Conservation (phyloP, 2,797 vertebrate genomes). For the Hydrophis major region DNA sequence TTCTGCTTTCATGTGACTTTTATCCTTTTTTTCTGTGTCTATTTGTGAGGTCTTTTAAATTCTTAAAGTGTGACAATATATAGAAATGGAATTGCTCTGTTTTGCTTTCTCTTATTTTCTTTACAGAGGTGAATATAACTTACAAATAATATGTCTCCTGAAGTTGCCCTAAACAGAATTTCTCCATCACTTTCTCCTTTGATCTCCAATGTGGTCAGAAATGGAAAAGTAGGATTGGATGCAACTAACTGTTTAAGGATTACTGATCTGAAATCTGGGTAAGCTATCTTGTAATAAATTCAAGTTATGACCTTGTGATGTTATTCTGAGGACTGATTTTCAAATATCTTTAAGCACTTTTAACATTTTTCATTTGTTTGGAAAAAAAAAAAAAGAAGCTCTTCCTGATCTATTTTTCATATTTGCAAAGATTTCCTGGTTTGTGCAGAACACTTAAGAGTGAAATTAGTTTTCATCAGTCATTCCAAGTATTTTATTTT, state of each 20-base stretch:
- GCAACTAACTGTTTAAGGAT: conserved; percentile 93
- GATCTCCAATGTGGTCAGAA: conserved; percentile 90
- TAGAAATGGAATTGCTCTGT: background rate
- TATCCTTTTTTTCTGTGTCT: background rate
- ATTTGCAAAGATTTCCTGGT: conserved; percentile 23
- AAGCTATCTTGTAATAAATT: conserved; percentile 57
- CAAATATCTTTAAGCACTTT: background rate
- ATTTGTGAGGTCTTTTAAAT: background rate
- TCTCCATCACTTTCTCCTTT: conserved; percentile 88
- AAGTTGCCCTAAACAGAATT: conserved; percentile 92
- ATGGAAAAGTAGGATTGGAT: conserved; percentile 93
- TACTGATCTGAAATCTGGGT: conserved; percentile 97
- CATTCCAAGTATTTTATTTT: conserved; percentile 36
- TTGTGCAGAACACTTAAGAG: conserved; percentile 39
- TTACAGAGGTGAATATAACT: conserved; percentile 53
- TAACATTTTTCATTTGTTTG: conserved; percentile 14
- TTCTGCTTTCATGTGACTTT: background rate
- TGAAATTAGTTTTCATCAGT: background rate
- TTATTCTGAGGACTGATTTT: conserved; percentile 11
- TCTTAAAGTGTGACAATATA: background rate
- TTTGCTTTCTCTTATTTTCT: conserved; percentile 7
- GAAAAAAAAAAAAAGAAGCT: background rate
- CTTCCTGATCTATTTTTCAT: conserved; percentile 8
- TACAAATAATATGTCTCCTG: conserved; percentile 84
- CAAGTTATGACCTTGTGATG: conserved; percentile 7